Base-by-base conservation (phyloP, 2,888 invertebrate species). In the Anagyrus pseudococci region DNA sequence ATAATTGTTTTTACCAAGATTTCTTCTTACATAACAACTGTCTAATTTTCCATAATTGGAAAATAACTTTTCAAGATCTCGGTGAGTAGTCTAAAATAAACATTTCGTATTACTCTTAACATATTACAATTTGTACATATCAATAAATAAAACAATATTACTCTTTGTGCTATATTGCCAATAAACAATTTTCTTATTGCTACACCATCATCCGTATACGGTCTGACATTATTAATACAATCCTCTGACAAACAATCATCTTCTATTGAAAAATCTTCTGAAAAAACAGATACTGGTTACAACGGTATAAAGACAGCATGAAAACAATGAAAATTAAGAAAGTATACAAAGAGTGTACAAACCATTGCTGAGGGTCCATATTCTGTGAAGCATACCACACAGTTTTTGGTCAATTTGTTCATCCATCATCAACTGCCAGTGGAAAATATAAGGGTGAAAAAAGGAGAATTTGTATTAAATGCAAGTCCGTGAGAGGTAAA, bases 181-280 rank as follows among this genome's bases (percentile, higher is more conserved):
- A 86, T 82, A 73, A 86, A 86, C 59, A 87, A 73, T 75, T 86
- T 86, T 72, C 86, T 81, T 69, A 87, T 85, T 19, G 85, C 86
- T 73, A 85, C 83, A 62, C 85, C 85, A 77, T 87, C 85, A 77
- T 84, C 83, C 37, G 85, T 86, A 74, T 79, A 81, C 72, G 67
- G 47, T 46, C 50, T 52, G 2, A 62, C 19, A 23, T 57, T 37
- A 17, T 63, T 57, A 8, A 58, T 20, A 22, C 50, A 25, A 62
- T 62, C 44, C 22, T 57, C 62, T 10, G 26, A 4, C 10, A 6
- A n/a, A 26, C 15, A 48, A 10, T 56, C 49, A 62, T 48, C 62
- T 53, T 13, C 17, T 13, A 37, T 13, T 13, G n/a, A 22, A 53
- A 57, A 43, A n/a, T 19, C 44, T 17, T 46, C 17, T 17, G 2